Evolutionary conservation across 2,797 vertebrate species (phyloP), one percentile per base, ranked within the genome.

Genomic region (Sphenodon punctatus): DNA sequence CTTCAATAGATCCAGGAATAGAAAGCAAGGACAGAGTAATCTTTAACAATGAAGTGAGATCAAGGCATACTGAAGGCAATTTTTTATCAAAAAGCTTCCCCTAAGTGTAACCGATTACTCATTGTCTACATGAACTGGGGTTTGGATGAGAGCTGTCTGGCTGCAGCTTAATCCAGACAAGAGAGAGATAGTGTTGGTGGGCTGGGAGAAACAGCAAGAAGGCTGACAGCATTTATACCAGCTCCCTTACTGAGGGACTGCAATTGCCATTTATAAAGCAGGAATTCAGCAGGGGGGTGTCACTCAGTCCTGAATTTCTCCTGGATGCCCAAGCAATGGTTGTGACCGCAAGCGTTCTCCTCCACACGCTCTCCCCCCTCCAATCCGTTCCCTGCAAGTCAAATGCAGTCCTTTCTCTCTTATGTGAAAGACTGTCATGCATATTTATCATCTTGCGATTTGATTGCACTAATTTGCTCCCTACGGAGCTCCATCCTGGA

Each of bases 31-130:
- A 38, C 4, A 82, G 46, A 80, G 70, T 45, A 84, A n/a, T 45
- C 42, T 51, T 51, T 25, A 80, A 30, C n/a, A 82, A 80, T 3
- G 70, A 76, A 82, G 72, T 22, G 66, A 67, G 38, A 56, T 32
- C 17, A 41, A 22, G 19, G 7, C 7, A 56, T 88, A 85, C 81
- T 42, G 46, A 80, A 36, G 17, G 63, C 32, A 46, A 80, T 80
- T 78, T 87, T 82, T 86, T 81, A 83, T 64, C 1, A 0, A 61
- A 82, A 63, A 4, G 1, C 12, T 58, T 86, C 86, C 53, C 86
- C 41, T 16, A 85, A 89, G 66, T 68, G 77, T 67, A 49, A n/a
- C 25, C 72, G 86, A 90, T 72, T 60, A 30, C 48, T 82, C 78
- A 81, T 72, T 53, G 63, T 79, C 76, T 85, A 14, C 36, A 75